Conservation (phyloP, 2,113 vertebrate species). For the Neomonachus schauinslandi region DNA sequence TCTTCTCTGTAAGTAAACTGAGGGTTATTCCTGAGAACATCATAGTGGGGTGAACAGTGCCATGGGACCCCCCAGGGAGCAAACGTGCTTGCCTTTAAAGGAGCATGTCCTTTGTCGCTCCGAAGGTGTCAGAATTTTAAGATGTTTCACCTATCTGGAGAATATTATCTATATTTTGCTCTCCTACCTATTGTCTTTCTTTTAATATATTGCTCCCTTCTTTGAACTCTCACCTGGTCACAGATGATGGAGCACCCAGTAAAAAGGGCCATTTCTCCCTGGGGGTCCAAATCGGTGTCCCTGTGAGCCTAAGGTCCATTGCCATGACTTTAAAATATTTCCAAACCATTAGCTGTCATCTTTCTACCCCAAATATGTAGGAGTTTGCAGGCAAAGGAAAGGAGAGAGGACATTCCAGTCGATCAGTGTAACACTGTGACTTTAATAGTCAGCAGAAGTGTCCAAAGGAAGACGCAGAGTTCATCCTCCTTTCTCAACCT, state of each 20-base stretch:
- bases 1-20: conserved; percentile 92
- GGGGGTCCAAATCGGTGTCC: not conserved
- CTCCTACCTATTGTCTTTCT: not conserved
- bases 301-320: not conserved
- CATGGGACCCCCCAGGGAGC: accelerated
- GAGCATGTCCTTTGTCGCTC: not conserved
- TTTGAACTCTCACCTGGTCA: not conserved
- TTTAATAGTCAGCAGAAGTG: not conserved
- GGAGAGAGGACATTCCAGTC: not conserved
- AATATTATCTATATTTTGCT: not conserved
- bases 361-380: not conserved
- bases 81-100: accelerated
- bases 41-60: accelerated
- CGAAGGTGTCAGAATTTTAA: accelerated
- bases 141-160: not conserved
- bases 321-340: not conserved
- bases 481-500: not conserved
- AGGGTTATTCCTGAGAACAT: accelerated
- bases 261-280: not conserved
- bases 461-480: not conserved
- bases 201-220: not conserved
- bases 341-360: not conserved
- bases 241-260: not conserved
- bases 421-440: accelerated
- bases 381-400: not conserved